Base-by-base conservation (phyloP, 2,113 vertebrate species). In the Elephas maximus region DNA sequence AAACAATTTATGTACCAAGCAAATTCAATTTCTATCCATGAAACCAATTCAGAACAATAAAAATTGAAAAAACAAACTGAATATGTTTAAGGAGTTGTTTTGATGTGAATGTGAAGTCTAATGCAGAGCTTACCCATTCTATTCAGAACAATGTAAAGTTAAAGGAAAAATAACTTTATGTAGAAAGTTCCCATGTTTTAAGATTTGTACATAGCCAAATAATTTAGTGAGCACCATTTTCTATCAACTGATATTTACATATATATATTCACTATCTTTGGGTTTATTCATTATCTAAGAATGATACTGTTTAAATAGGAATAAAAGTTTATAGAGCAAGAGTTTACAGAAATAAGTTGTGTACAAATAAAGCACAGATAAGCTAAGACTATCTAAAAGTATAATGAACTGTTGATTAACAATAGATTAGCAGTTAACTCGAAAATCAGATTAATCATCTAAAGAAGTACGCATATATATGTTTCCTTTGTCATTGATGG, bases 351-450 rank as follows among this genome's bases (percentile, higher is more conserved):
- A 98, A 98, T 98, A 60, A 98, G 93, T 96, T 99, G 97, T 98
- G 45, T 98, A 98, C 96, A 99, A 98, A 98, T 98, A 98, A 98
- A 98, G n/a, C 88, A 96, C 93, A 98, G 97, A 98, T 98, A 98
- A 98, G 97, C 87, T 97, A 96, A 98, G 62, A 86, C 33, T 97
- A 98, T 98, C 97, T 98, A 87, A 98, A 98, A 98, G 94, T 98
- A 98, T 98, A 98, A 98, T 99, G 98, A 98, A 97, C 95, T 88
- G 93, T 98, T 98, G 98, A 98, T 99, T 99, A 99, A 99, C 98
- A 99, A 98, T 98, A 97, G 96, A 99, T 98, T 98, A 98, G 97
- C 97, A 98, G 96, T 98, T 98, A 98, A 98, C 92, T 97, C 73
- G 96, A 98, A 98, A 98, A 98, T 98, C 96, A 98, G 98, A 98